phyloP scores from a whole-genome alignment of 1,140 invertebrate species.

The Nilaparvata lugens region DNA sequence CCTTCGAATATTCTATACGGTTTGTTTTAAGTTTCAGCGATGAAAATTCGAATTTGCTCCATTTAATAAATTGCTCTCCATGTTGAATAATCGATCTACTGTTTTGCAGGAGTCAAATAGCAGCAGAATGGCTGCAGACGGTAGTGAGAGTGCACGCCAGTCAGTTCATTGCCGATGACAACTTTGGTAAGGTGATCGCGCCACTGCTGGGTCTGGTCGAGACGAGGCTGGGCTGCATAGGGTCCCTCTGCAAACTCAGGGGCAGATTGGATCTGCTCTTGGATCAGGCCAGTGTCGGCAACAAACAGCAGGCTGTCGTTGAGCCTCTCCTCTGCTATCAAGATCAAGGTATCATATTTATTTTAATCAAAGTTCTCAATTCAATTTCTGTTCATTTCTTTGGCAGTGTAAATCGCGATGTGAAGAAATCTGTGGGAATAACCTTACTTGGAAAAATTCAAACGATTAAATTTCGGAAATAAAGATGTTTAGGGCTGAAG shows the following conservation, averaged over 20 bases:
- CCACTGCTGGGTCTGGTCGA: conserved; percentile 50
- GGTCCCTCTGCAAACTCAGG: conserved; percentile 43
- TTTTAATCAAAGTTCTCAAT: no score
- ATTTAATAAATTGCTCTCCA: not conserved
- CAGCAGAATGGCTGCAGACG: conserved; percentile 47
- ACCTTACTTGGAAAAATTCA: no score
- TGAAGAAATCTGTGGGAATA: no score
- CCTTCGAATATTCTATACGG: no score
- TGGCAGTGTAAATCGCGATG: no score
- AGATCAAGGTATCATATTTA: conserved; percentile 40
- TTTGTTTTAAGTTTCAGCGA: no score
- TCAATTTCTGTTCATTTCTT: no score
- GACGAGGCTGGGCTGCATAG: conserved; percentile 42
- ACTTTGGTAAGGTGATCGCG: conserved; percentile 41
- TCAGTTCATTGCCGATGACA: conserved; percentile 48
- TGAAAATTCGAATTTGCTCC: not conserved
- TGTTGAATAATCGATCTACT: conserved; percentile 4
- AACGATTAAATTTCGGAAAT: no score
- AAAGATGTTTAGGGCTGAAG: no score
- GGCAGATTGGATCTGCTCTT: conserved; percentile 48
- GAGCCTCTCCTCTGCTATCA: conserved; percentile 43
- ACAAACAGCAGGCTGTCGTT: conserved; percentile 31
- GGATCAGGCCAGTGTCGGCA: conserved; percentile 41
- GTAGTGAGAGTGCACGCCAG: conserved; percentile 50
- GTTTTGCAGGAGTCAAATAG: conserved; percentile 45